Evolutionary conservation across 2,797 vertebrate genomes (phyloP).

Genomic region (Rhinella marina): DNA sequence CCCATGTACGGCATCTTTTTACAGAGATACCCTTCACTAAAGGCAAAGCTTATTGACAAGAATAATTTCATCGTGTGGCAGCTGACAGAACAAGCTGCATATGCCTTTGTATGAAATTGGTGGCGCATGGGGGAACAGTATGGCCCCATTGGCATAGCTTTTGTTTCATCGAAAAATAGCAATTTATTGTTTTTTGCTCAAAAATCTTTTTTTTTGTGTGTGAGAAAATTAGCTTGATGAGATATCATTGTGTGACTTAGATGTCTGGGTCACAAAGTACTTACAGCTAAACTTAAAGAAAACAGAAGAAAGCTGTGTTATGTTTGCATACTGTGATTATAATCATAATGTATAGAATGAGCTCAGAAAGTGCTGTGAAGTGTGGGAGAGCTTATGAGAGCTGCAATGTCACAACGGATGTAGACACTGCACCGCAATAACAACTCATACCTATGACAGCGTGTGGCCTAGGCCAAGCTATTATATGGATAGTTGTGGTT

Average conservation of each 20-base stretch:
- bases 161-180: neutral
- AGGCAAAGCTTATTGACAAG: neutral
- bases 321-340: neutral
- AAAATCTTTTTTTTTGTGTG: neutral
- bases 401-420: neutral
- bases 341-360: neutral
- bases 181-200: neutral
- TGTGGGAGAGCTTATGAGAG: neutral
- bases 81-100: too few relatives aligned
- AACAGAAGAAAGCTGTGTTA: constrained; percentile 20
- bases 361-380: neutral
- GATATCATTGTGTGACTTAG: neutral
- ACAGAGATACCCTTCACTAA: neutral
- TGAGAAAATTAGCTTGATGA: neutral
- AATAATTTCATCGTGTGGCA: neutral
- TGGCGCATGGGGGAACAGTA: neutral
- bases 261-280: neutral
- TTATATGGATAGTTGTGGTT: neutral
- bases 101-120: too few relatives aligned
- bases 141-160: neutral
- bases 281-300: constrained; percentile 4
- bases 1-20: neutral
- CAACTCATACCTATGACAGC: neutral
- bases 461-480: too few relatives aligned
- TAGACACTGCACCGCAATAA: neutral